Evolutionary conservation across 2,888 invertebrate species (phyloP), one percentile per base, ranked within the genome.

Genomic region (Serripes groenlandicus): DNA sequence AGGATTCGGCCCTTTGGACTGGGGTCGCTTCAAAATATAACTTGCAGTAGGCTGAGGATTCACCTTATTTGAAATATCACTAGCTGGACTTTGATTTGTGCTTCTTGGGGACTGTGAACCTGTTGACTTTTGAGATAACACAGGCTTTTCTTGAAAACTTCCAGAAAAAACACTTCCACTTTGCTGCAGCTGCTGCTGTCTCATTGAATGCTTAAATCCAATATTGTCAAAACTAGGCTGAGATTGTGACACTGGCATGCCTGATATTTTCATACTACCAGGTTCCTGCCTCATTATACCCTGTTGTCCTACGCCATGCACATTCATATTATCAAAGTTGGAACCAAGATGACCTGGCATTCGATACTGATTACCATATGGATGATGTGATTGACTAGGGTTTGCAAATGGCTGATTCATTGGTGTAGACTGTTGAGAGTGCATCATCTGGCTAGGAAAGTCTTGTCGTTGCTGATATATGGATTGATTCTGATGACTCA

Each of bases 1-100:
- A 1, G 42, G 28, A n/a, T 28, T n/a, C 21, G 42, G 37, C 1
- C 37, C 49, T 42, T 42, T 66, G 37, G 66, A 66, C 28, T 66
- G 66, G 37, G 66, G 66, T 66, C 66, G 35, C 35, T 66, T 66
- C 26, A 66, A 5, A 23, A 66, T 0, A 66, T 66, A 66, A 15
- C 42, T 42, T 26, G 56, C 56, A 4, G 62, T 34, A 21, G 32
- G 62, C 28, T 66, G 66, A 9, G 37, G n/a, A 11, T n/a, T 23
- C 18, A 56, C 23, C 23, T 28, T 56, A 15, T 26, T 42, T 7
- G 66, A 35, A 26, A 66, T 28, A 37, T 66, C 66, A 42, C 66
- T 42, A 18, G 42, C 66, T 66, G 66, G 66, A 42, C 66, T 66
- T 28, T 42, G 42, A 66, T 66, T 66, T 21, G 42, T 26, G 66